These are phyloP conservation scores for Microcaecilia unicolor DNA, from an alignment of 2,797 vertebrate species.

Conservation along the genomic window DNA sequence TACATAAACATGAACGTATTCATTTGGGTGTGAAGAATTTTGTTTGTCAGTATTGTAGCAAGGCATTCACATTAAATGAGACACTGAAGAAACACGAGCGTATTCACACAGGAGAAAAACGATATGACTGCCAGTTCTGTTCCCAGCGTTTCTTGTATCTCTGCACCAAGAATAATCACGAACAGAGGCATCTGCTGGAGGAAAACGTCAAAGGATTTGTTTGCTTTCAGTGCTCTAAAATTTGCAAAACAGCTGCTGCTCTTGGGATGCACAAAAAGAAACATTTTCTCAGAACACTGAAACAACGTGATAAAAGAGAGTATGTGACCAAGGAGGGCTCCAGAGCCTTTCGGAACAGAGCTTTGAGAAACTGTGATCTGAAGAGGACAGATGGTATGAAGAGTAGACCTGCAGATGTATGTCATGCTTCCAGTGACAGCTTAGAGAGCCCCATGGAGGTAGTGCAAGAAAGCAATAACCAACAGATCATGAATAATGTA, in stretches of 20 bases:
- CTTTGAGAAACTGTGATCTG: constrained; percentile 36
- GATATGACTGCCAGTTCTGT: constrained; percentile 90
- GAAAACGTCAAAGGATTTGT: constrained; percentile 62
- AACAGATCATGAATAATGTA: constrained; percentile 9
- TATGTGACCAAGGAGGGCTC: constrained; percentile 31
- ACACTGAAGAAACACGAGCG: constrained; percentile 76
- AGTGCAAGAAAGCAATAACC: neutral
- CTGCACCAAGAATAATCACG: constrained; percentile 90
- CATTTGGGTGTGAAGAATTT: constrained; percentile 72
- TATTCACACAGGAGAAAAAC: constrained; percentile 85
- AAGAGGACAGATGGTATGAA: constrained; percentile 36
- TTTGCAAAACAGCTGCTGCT: constrained; percentile 72
- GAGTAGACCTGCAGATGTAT: constrained; percentile 26
- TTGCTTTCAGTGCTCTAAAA: constrained; percentile 70
- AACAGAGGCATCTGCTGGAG: constrained; percentile 79
- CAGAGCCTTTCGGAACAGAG: constrained; percentile 26
- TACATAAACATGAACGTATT: constrained; percentile 60
- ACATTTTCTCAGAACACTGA: constrained; percentile 60
- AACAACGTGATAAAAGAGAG: constrained; percentile 45
- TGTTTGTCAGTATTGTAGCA: constrained; percentile 83
- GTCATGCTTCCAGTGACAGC: constrained; percentile 31
- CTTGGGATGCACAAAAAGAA: constrained; percentile 74
- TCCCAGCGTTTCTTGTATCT: constrained; percentile 93
- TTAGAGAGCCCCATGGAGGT: constrained; percentile 12
- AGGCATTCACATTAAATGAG: constrained; percentile 78